Percentiles rank a stretch among this genome's conserved stretches.
Conservation (phyloP, 2,113 vertebrate species). For the Takifugu bimaculatus region DNA sequence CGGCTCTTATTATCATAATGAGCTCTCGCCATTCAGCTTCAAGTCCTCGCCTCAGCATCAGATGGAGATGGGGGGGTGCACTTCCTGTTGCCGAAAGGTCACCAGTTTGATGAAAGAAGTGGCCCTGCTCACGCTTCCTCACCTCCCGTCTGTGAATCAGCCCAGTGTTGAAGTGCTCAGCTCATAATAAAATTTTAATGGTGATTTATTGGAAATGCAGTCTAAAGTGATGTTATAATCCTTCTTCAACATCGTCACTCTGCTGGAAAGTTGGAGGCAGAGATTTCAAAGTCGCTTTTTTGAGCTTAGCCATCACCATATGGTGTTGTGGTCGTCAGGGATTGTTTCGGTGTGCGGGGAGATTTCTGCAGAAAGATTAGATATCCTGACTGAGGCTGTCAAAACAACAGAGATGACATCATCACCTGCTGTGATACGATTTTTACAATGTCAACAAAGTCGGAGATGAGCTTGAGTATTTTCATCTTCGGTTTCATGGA, state of each 20-base stretch:
- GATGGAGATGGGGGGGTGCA: neutral
- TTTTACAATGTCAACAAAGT: no score
- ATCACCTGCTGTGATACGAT: no score
- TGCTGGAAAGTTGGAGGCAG: neutral
- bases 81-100: constrained; percentile 23
- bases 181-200: no score
- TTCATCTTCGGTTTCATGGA: no score
- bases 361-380: constrained; percentile 38
- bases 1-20: constrained; percentile 22
- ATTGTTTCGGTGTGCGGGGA: constrained; percentile 8
- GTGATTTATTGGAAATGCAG: no score
- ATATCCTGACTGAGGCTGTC: neutral
- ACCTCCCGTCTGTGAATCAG: no score
- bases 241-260: neutral
- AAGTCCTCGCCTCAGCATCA: neutral
- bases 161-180: no score
- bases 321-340: constrained; percentile 42
- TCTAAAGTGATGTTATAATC: no score
- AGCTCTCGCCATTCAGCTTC: constrained; percentile 6
- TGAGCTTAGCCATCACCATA: constrained; percentile 47
- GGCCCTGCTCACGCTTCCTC: neutral
- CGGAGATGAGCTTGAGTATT: no score
- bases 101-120: neutral
- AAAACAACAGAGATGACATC: neutral
- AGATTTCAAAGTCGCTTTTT: constrained; percentile 13